Conservation (phyloP, 2,888 invertebrate genomes). For the Thereva nobilitata region DNA sequence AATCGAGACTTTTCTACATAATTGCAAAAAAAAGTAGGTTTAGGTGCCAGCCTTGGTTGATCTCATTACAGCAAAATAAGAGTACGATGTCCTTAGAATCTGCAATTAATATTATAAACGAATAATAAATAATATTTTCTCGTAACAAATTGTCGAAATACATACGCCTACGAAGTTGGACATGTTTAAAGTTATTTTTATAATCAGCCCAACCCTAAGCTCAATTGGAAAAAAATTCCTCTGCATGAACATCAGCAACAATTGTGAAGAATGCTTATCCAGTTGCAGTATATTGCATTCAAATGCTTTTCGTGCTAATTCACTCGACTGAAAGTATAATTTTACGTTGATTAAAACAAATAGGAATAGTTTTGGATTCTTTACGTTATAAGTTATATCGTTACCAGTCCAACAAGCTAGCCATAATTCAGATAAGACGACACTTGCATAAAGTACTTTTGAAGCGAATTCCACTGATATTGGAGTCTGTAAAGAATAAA, state of each 20-base stretch:
- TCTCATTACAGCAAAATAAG: slow-evolving; percentile 5
- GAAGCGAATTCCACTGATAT: slow-evolving; percentile 6
- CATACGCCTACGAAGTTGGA: background rate
- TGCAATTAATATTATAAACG: background rate
- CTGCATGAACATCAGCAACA: slow-evolving; percentile 14
- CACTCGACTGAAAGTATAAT: slow-evolving; percentile 1
- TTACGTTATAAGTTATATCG: slow-evolving; percentile 7
- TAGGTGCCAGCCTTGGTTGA: background rate
- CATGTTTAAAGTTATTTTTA: slow-evolving; percentile 9
- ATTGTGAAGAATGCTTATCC: background rate
- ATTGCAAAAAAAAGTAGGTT: too few relatives aligned
- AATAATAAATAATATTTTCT: background rate
- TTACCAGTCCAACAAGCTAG: slow-evolving; percentile 10
- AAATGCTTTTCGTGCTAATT: slow-evolving; percentile 12
- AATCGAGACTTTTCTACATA: too few relatives aligned
- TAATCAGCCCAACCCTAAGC: slow-evolving; percentile 1
- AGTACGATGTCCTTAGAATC: slow-evolving; percentile 8
- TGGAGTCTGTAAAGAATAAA: background rate
- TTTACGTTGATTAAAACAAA: background rate
- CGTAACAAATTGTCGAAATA: background rate
- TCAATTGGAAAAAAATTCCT: slow-evolving; percentile 9
- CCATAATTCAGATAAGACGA: slow-evolving; percentile 4
- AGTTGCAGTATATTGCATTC: background rate
- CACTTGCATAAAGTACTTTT: slow-evolving; percentile 1
- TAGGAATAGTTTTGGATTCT: background rate